Conservation (phyloP, 2,113 vertebrate species). For the Pandion haliaetus region DNA sequence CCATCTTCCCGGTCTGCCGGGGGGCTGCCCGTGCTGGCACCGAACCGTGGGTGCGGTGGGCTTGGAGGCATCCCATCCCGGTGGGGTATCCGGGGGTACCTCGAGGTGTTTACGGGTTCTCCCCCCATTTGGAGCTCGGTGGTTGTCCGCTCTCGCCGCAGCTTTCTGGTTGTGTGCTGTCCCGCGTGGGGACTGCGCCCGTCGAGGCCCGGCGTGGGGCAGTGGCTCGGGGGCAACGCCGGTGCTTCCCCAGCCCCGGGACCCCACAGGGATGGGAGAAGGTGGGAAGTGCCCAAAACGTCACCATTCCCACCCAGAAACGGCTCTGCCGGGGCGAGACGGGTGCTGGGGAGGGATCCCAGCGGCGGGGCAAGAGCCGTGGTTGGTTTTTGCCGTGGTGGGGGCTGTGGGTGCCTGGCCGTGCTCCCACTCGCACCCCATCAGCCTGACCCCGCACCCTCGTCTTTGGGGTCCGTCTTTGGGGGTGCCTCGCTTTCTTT, state of each 20-base stretch:
- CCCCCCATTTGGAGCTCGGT: not conserved
- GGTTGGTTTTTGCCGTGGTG: rapidly evolving
- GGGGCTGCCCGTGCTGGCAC: not conserved
- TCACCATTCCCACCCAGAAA: not conserved
- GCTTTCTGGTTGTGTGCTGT: not conserved
- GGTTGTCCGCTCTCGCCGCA: rapidly evolving
- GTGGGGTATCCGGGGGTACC: rapidly evolving
- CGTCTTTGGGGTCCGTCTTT: rapidly evolving
- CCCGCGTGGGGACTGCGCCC: rapidly evolving
- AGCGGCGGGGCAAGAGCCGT: rapidly evolving
- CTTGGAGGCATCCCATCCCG: not conserved
- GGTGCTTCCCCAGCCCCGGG: not conserved
- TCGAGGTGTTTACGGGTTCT: not conserved
- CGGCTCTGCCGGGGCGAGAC: rapidly evolving
- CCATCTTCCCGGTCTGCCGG: rapidly evolving
- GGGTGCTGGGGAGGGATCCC: not conserved
- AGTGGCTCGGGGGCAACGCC: not conserved
- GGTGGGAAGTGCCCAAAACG: rapidly evolving
- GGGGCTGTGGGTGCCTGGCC: rapidly evolving
- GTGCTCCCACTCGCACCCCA: rapidly evolving
- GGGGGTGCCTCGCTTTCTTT: not conserved
- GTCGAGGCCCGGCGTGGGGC: not conserved
- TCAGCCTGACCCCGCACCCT: rapidly evolving
- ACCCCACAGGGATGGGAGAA: not conserved
- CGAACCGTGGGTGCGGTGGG: not conserved